Base-by-base conservation (phyloP, 2,113 vertebrate species). In the Sinocyclocheilus rhinocerous region DNA sequence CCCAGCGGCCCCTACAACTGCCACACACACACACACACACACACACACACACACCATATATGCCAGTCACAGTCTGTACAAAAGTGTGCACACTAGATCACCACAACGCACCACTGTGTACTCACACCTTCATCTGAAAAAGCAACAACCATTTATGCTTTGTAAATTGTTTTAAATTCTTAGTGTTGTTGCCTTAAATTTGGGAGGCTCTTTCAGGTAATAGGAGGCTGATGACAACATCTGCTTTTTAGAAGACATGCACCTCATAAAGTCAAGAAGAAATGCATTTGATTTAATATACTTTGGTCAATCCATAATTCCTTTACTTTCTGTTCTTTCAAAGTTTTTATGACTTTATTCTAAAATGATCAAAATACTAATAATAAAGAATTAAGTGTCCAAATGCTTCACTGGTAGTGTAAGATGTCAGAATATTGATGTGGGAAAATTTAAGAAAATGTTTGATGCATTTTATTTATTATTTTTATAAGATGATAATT, bases 21-120 rank as follows among this genome's bases (percentile, higher is more conserved):
- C 85, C 82, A 80, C 69, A 84, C 86, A 89, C 88, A 93, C 93
- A 94, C 92, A 57, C 52, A 89, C 88, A 93, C 93, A 94, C 92
- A 57, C 52, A 93, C 92, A 55, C 18, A 89, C 88, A 93, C 93
- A 94, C 92, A n/a, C 57, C 20, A 59, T 59, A 59, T n/a, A 92
- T 92, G 92, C 57, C 20, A 90, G 86, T 72, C 78, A 90, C 88
- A 89, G 77, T 81, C 45, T 88, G 84, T 89, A 63, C 20, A 61
- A 29, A 36, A 36, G 29, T 65, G 48, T 52, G 63, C 61, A 85
- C 24, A 45, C 50, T 20, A 57, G 59, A 65, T 50, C 63, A 63
- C 4, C 57, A 26, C 24, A 57, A 42, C 13, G 16, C 48, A 39
- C 52, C 16, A 70, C 0, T 57, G 55, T 57, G 18, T 57, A 57